These are phyloP conservation scores for Tympanuchus pallidicinctus DNA, from an alignment of 2,113 vertebrate genomes.

Conservation along the genomic window DNA sequence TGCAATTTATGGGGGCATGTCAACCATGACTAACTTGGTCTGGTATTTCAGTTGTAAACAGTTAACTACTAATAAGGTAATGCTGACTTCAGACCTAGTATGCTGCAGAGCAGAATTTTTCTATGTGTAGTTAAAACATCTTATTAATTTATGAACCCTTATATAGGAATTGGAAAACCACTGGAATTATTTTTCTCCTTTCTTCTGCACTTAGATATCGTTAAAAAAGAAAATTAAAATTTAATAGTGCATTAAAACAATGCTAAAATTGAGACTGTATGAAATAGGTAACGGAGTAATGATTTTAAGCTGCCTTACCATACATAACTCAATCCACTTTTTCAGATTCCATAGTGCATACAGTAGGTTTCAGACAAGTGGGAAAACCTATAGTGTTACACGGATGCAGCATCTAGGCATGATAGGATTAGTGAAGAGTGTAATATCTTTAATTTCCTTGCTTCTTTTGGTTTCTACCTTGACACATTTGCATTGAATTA, in stretches of 20 bases:
- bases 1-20: neutral
- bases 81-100: neutral
- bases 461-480: constrained; percentile 27
- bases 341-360: neutral
- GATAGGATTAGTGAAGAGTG: neutral
- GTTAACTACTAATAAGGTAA: constrained; percentile 20
- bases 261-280: constrained; percentile 40
- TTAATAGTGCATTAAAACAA: constrained; percentile 66
- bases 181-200: neutral
- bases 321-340: constrained; percentile 21
- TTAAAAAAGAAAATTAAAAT: constrained; percentile 69
- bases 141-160: neutral
- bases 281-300: constrained; percentile 66
- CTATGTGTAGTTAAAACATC: neutral
- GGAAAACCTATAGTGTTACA: neutral
- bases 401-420: neutral
- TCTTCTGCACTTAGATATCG: constrained; percentile 26
- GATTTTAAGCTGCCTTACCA: constrained; percentile 57
- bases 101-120: neutral
- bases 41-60: neutral
- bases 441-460: constrained; percentile 54
- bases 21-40: neutral
- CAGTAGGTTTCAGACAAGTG: neutral
- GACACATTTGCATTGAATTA: constrained; percentile 13
- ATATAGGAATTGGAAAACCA: constrained; percentile 4